Evolutionary conservation across 1,140 invertebrate genomes (phyloP).

Genomic region (Holcopasites calliopsidis): DNA sequence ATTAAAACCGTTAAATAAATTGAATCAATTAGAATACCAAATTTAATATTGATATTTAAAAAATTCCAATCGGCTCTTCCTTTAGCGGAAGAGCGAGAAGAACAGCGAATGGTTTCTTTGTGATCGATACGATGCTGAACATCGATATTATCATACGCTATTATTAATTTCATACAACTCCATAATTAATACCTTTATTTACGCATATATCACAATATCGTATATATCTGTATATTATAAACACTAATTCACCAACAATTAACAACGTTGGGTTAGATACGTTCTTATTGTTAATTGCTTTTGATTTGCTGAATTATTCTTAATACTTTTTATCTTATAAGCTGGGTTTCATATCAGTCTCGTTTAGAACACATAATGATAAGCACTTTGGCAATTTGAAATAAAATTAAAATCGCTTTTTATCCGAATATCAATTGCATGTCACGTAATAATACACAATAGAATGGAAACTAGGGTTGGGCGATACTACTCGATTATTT

Average conservation of each 20-base stretch:
- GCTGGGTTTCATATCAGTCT: not conserved
- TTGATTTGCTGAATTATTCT: not conserved
- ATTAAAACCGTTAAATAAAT: no score
- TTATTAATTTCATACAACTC: slow-evolving; percentile 17
- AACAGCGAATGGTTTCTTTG: not conserved
- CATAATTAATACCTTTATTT: slow-evolving; percentile 31
- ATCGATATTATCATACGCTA: slow-evolving; percentile 10
- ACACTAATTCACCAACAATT: slow-evolving; percentile 3
- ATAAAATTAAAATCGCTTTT: not conserved
- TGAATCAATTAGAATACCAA: no score
- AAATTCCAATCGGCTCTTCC: no score
- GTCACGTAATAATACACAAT: not conserved
- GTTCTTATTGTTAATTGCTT: not conserved
- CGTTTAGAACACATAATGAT: slow-evolving; percentile 8
- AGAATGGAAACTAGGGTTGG: no score
- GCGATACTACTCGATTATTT: no score
- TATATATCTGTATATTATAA: slow-evolving; percentile 25
- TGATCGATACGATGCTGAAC: not conserved
- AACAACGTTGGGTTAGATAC: slow-evolving; percentile 11
- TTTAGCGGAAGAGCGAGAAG: not conserved
- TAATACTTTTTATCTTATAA: not conserved
- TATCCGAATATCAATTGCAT: not conserved
- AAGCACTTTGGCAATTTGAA: slow-evolving; percentile 1
- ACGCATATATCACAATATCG: slow-evolving; percentile 30
- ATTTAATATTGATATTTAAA: no score